phyloP scores from a whole-genome alignment of 2,113 vertebrate species.

The Chaenogobius annularis region DNA sequence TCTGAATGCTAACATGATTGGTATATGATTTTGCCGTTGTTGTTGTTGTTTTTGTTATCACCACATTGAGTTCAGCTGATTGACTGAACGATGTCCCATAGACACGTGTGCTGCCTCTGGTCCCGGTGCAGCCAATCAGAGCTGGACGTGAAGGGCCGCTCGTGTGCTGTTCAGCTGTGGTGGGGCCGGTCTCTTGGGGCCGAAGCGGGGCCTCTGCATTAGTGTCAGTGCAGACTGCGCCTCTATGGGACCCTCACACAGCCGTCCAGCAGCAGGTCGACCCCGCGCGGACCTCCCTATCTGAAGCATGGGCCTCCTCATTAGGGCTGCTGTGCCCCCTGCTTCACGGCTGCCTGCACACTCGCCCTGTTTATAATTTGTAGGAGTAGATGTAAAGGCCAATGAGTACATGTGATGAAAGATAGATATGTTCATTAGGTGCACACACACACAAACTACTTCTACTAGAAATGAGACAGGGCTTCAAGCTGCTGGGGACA shows the following conservation, averaged over 20 bases:
- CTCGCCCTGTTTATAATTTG: conserved; percentile 34
- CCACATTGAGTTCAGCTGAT: conserved; percentile 32
- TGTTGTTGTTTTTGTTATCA: background rate
- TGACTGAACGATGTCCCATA: conserved; percentile 41
- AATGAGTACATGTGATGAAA: conserved; percentile 37
- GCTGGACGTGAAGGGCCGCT: conserved; percentile 22
- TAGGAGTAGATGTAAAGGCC: conserved; percentile 32
- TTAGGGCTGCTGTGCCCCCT: conserved; percentile 35
- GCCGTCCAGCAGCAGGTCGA: conserved; percentile 36
- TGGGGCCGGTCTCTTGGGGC: conserved; percentile 44
- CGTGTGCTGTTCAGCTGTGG: conserved; percentile 53
- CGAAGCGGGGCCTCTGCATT: conserved; percentile 56
- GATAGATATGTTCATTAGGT: conserved; percentile 34
- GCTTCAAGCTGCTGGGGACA: conserved; percentile 58
- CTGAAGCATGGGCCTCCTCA: conserved; percentile 57
- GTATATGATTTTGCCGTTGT: too few relatives aligned
- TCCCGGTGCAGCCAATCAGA: conserved; percentile 28
- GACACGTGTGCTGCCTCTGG: conserved; percentile 25
- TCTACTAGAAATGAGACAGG: conserved; percentile 26
- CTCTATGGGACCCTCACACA: conserved; percentile 39
- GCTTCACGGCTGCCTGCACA: conserved; percentile 41
- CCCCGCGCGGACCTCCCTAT: conserved; percentile 48
- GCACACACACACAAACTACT: conserved; percentile 8
- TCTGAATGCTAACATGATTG: background rate
- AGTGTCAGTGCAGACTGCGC: conserved; percentile 54